Percentiles rank a stretch among this genome's conserved stretches.
Evolutionary conservation across 2,113 vertebrate species (phyloP).

Genomic region (Solea solea): DNA sequence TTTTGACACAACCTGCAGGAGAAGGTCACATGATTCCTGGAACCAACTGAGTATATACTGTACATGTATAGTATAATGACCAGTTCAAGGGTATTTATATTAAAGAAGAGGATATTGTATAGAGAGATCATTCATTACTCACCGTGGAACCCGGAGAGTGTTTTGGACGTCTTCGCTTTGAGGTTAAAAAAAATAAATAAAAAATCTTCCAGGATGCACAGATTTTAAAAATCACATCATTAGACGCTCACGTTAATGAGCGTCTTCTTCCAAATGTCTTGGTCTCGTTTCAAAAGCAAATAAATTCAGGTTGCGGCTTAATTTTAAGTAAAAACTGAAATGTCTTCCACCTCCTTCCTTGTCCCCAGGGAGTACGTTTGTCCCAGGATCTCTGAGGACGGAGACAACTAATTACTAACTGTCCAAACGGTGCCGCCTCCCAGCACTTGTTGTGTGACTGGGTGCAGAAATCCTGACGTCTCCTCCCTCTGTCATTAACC

Average conservation of each 20-base stretch:
- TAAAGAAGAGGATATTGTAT: neutral
- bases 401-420: constrained; percentile 76
- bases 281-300: too few relatives aligned
- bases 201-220: constrained; percentile 3
- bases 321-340: neutral
- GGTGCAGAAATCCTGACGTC: constrained; percentile 44
- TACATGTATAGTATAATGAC: too few relatives aligned
- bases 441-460: constrained; percentile 38
- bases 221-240: constrained; percentile 28
- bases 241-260: neutral
- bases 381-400: constrained; percentile 56
- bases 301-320: too few relatives aligned
- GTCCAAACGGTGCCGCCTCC: constrained; percentile 59
- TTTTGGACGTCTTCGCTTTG: constrained; percentile 3
- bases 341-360: constrained; percentile 14
- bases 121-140: constrained; percentile 17
- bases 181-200: constrained; percentile 4
- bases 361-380: constrained; percentile 28
- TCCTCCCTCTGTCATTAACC: constrained; percentile 55
- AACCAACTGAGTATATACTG: too few relatives aligned
- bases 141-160: constrained; percentile 27
- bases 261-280: neutral
- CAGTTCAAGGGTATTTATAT: neutral
- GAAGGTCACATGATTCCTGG: too few relatives aligned
- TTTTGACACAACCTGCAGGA: too few relatives aligned